Base-by-base conservation (phyloP, 2,113 vertebrate species). In the Epinephelus fuscoguttatus region DNA sequence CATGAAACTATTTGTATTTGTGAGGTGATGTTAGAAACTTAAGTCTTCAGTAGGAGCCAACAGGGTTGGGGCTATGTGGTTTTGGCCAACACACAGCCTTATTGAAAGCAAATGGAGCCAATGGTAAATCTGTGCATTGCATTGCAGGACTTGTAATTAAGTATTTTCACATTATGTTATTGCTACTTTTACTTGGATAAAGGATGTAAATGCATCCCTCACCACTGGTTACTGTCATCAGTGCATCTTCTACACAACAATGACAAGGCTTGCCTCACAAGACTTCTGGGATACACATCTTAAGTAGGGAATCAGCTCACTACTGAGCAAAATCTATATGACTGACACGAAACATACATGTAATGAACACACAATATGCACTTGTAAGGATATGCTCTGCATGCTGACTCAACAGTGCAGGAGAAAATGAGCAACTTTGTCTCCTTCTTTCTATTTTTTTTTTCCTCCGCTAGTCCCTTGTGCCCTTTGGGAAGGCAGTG, bases 401-500 rank as follows among this genome's bases (percentile, higher is more conserved):
- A 7, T 27, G 72, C 67, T 75, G 78, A 87, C 80, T 70, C 37
- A 42, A 71, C 63, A 30, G 52, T 2, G 52, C 30, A 0, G 42
- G 2, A 23, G 68, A 64, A 79, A 78, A 73, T 42, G 33, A 60
- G 86, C 75, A 82, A 53, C 17, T 66, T 60, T 73, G 62, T 59
- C 75, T 61, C 70, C 45, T 68, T 52, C 52, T 76, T 60, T 81
- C 60, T 69, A 9, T 70, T 77, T 68, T 33, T 72, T 72, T 82
- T 9, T 60, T 27, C 57, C 86, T 84, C 59, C 71, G 70, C 61
- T 75, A 80, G 79, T 91, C 82, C 56, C 85, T 89, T 89, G 82
- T 42, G 73, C 57, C 84, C 81, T 93, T 95, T 95, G 92, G 94
- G 84, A 88, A 77, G 68, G 66, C 78, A 80, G 90, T 62, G 88